Evolutionary conservation across 2,888 invertebrate genomes (phyloP), one percentile per base, ranked within the genome.

Genomic region (Trissolcus japonicus): DNA sequence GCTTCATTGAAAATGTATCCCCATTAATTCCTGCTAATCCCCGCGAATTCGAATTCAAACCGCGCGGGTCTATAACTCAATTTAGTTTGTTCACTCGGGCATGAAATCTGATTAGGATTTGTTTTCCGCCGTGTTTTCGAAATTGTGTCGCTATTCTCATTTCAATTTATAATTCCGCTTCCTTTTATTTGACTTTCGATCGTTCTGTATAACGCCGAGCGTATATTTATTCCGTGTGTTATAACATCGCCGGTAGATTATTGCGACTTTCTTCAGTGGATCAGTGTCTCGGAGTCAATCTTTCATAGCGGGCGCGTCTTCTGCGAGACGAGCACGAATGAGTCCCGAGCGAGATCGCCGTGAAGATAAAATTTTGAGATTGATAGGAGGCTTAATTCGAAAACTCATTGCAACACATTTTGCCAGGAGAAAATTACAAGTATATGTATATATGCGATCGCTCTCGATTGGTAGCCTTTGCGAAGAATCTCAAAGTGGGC

Each of bases 391-490:
- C 65, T 63, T 53, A 50, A 66, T 54, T 65, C 73, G 56, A 66
- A 66, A 55, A 67, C 53, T 55, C 67, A 21, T 57, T 55, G 62
- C 74, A 62, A 35, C 35, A 53, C 67, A 62, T 65, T 67, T 62
- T 60, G 61, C 71, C 60, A 62, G 17, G 56, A 79, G 80, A 79
- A 80, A 81, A 81, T 81, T 81, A 80, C 77, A 81, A 81, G 80
- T 35, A 35, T 29, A 29, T 2, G 29, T n/a, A n/a, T 35, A 35
- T 48, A 48, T 9, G 53, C 66, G 65, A 74, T 80, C 77, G 76
- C 72, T 62, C 72, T 62, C 72, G 72, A 76, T 76, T 76, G 67
- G 71, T 67, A 72, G 76, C 67, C 67, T 72, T 59, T 65, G 60
- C 63, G 77, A 72, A 73, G 68, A 60, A 68, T 62, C 62, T 77